Base-by-base conservation (phyloP, 2,113 vertebrate genomes). In the Gadus chalcogrammus region DNA sequence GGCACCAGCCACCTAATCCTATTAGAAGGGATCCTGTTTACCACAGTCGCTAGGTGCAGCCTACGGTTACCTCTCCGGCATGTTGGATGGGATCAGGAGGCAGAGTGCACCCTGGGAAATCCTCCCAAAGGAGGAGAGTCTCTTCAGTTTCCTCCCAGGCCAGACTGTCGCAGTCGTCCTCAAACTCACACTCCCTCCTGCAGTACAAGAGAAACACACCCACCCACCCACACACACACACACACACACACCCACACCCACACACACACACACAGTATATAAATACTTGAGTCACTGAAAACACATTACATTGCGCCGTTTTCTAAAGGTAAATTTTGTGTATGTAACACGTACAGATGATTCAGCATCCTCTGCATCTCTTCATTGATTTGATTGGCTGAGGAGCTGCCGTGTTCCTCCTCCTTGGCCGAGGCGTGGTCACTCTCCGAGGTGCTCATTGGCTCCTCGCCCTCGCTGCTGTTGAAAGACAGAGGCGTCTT, bases 81-180 rank as follows among this genome's bases (percentile, higher is more conserved):
- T 83, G 85, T 62, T 95, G 95, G 65, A 80, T 68, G 27, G 92
- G 93, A 82, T 97, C 97, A 0, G 93, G 92, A 58, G 93, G 94
- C 82, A 96, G 84, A 79, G 94, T 91, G 12, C 95, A 97, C 86
- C 95, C 96, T 0, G 97, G 97, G 88, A 99, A 98, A 84, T 99
- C 95, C 85, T 99, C 97, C 97, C 96, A 99, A 1, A 99, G 94
- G 38, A 98, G 92, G 79, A 99, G 87, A 0, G 97, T 98, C 89
- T 99, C 97, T 80, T 98, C 97, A 0, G 95, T 98, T 90, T 99
- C 97, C 87, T 99, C 97, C 97, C 96, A 99, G 0, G 95, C 95
- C 77, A 99, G 92, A 83, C 96, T 98, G 90, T 99, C 97, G 68
- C 96, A 98, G 89, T 98, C 96, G 73, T 99, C 95, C 82, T 99